Evolutionary conservation across 37 sponge, comb jelly and placozoan genomes (phyloP).

Genomic region (Spongia lamella): DNA sequence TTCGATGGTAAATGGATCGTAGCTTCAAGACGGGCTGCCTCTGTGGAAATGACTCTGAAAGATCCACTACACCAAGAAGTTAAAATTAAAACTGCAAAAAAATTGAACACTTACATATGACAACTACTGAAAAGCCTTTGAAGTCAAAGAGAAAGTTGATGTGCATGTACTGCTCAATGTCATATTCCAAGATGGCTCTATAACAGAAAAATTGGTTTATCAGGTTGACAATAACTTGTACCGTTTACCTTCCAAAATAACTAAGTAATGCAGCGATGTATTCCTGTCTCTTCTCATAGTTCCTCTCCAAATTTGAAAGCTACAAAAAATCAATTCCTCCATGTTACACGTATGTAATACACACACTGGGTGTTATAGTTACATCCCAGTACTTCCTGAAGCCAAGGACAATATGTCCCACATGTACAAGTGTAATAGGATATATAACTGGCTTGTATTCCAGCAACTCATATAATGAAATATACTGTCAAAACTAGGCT

Average conservation of each 20-base stretch:
- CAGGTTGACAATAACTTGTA: background rate
- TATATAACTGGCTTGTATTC: too few species aligned
- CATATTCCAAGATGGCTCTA: slow-evolving; percentile 72
- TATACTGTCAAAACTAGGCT: too few species aligned
- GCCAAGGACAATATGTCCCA: background rate
- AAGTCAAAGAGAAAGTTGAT: slow-evolving; percentile 67
- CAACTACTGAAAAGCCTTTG: slow-evolving; percentile 62
- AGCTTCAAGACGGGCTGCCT: slow-evolving; percentile 49
- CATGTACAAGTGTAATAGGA: too few species aligned
- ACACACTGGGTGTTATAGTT: too few species aligned
- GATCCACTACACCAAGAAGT: slow-evolving; percentile 37
- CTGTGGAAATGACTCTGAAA: slow-evolving; percentile 55
- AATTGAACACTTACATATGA: slow-evolving; percentile 29
- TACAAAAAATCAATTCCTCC: too few species aligned
- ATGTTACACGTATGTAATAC: background rate
- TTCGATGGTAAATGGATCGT: slow-evolving; percentile 68
- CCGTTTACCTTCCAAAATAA: slow-evolving; percentile 16
- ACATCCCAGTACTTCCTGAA: too few species aligned
- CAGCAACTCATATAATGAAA: too few species aligned
- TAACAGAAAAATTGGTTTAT: background rate
- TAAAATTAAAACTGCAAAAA: too few species aligned
- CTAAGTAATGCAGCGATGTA: slow-evolving; percentile 57
- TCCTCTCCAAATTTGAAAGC: slow-evolving; percentile 27
- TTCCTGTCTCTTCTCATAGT: slow-evolving; percentile 64
- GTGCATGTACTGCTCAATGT: slow-evolving; percentile 68